A percentile compares a stretch with the other conserved stretches of the same genome.
Evolutionary conservation across 2,797 vertebrate genomes (phyloP).

Genomic region (Microcaecilia unicolor): DNA sequence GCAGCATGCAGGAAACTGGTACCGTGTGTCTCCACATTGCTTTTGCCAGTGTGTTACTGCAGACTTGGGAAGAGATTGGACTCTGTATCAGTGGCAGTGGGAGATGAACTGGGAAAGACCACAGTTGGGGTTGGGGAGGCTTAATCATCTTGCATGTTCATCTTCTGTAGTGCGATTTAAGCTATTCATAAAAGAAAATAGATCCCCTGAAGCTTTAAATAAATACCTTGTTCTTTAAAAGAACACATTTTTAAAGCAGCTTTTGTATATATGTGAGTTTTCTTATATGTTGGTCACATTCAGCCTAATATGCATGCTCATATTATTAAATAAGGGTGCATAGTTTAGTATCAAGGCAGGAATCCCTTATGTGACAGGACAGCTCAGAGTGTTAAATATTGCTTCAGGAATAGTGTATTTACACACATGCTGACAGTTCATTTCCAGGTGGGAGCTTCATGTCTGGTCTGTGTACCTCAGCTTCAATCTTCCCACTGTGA

Average conservation of each 20-base stretch:
- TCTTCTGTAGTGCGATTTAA: no score
- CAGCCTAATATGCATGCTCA: neutral
- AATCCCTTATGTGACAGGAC: neutral
- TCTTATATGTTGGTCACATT: neutral
- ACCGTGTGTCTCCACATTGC: no score
- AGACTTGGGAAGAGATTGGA: no score
- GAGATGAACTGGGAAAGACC: no score
- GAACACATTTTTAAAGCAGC: neutral
- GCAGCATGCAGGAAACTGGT: no score
- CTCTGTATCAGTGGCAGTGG: no score
- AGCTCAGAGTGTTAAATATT: constrained; percentile 25
- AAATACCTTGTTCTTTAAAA: neutral
- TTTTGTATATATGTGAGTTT: neutral
- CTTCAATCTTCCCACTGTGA: constrained; percentile 50
- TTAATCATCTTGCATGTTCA: no score
- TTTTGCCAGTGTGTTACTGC: no score
- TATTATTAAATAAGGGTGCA: constrained; percentile 3
- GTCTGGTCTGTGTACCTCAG: constrained; percentile 12
- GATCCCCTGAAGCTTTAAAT: neutral
- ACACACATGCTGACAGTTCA: constrained; percentile 47
- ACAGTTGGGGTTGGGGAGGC: no score
- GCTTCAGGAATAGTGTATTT: constrained; percentile 37
- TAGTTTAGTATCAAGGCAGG: neutral
- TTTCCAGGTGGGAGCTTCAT: constrained; percentile 43
- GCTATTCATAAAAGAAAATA: no score